Base-by-base conservation (phyloP, 2,797 vertebrate genomes). In the Hylomyscus alleni region DNA sequence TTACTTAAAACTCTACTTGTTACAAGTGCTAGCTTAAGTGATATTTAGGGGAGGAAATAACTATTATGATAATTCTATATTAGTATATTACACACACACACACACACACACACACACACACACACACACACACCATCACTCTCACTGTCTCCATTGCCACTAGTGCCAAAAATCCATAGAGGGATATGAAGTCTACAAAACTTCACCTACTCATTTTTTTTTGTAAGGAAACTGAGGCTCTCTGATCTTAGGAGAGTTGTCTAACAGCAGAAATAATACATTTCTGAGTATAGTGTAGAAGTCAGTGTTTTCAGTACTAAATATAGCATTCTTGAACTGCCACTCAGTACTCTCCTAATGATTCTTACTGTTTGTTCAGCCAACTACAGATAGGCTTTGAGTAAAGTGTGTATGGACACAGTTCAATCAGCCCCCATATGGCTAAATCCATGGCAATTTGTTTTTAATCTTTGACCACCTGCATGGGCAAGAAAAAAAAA, bases 281-380 rank as follows among this genome's bases (percentile, higher is more conserved):
- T 84, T 19, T 85, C 84, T 54, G 52, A 90, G 19, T 89, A 76
- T 82, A 31, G 17, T n/a, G 15, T 77, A 95, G 85, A 85, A 56
- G 69, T 80, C 80, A 91, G 7, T 31, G 56, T 80, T 94, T 92
- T 26, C 5, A 89, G 17, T 67, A 58, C 22, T 50, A 92, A 69
- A 15, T 44, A 44, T 11, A 72, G 7, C 20, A 54, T 44, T 91
- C 78, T 58, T 80, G 29, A 26, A 82, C 11, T 62, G 76, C 19
- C 13, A 89, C 58, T 86, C 40, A 75, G 14, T 67, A n/a, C 89
- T 76, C 19, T 40, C 31, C 54, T 85, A 89, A 75, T 86, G 29
- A 22, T 94, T 94, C 73, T 95, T 92, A 91, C 56, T 85, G 60
- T 94, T 92, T 65, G 60, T 78, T 94, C 85, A 92, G 67, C 7